Base-by-base conservation (phyloP, 2,888 invertebrate genomes). In the Bombylius discolor region DNA sequence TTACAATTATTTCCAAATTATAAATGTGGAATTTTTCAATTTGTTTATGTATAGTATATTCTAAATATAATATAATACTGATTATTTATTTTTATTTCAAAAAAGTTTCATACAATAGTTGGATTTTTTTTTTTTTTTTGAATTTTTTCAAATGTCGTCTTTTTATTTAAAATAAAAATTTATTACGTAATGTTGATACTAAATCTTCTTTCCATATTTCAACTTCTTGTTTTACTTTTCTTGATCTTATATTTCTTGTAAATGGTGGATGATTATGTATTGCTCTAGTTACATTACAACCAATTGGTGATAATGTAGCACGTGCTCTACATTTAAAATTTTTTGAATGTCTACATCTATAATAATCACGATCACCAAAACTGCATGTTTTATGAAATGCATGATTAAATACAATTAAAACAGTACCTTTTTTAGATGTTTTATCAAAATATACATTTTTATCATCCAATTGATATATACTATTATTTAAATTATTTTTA, bases 301-400 rank as follows among this genome's bases (percentile, higher is more conserved):
- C 59, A 57, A 56, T 48, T 2, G 39, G 39, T 42, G 12, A 11
- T 42, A 42, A 42, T 42, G 39, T 42, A 31, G 58, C 57, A 36
- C 60, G 44, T 13, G 60, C 60, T 12, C 56, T 52, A 53, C 60
- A 61, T 51, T 60, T 60, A 45, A 60, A 52, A 31, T 58, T 52
- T 32, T 58, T 59, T 46, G 59, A 48, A 51, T 60, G 59, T 31
- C 55, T 57, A 52, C 62, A 61, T 49, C 60, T 46, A 60, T 61
- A 61, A 49, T 61, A 62, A 9, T 56, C 51, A 23, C 52, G 53
- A 31, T 49, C 32, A 11, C 56, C 55, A 31, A 56, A 59, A 33
- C 56, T 48, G 23, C 54, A 58, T 46, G 55, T 59, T 49, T 58
- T 53, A 54, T 59, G 58, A 49, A 59, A 61, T 44, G 56, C 56